phyloP scores from a whole-genome alignment of 2,888 invertebrate genomes.

The Xanthia togata region DNA sequence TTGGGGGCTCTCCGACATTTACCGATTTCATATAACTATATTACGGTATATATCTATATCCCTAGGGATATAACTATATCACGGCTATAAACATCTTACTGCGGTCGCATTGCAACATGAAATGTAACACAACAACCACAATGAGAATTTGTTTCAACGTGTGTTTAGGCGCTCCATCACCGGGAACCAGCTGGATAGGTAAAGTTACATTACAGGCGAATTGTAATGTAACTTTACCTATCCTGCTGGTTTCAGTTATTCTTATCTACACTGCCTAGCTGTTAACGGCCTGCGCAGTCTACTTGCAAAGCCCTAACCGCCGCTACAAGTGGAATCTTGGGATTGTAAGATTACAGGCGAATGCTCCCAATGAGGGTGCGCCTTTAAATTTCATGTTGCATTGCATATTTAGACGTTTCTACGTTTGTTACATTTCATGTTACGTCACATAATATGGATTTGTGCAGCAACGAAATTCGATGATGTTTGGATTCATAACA shows the following conservation, averaged over 20 bases:
- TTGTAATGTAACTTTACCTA: no score
- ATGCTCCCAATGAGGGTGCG: background rate
- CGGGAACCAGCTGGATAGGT: no score
- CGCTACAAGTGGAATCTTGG: background rate
- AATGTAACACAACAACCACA: no score
- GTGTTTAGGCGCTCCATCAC: background rate
- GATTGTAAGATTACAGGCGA: background rate
- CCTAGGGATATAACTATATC: no score
- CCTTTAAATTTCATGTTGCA: background rate
- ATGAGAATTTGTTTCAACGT: background rate
- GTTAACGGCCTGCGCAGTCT: background rate
- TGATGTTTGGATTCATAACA: slow-evolving; percentile 36
- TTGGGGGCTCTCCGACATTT: no score
- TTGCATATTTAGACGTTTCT: background rate
- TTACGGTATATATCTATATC: no score
- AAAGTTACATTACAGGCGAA: no score
- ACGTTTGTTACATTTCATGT: background rate
- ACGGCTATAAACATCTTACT: no score
- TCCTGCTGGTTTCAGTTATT: no score
- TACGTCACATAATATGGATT: background rate
- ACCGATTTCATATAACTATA: no score
- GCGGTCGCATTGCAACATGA: background rate
- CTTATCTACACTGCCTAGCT: no score
- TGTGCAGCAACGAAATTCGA: slow-evolving; percentile 4
- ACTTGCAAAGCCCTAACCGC: background rate